Base-by-base conservation (phyloP, 2,113 vertebrate genomes). In the Thymallus thymallus region DNA sequence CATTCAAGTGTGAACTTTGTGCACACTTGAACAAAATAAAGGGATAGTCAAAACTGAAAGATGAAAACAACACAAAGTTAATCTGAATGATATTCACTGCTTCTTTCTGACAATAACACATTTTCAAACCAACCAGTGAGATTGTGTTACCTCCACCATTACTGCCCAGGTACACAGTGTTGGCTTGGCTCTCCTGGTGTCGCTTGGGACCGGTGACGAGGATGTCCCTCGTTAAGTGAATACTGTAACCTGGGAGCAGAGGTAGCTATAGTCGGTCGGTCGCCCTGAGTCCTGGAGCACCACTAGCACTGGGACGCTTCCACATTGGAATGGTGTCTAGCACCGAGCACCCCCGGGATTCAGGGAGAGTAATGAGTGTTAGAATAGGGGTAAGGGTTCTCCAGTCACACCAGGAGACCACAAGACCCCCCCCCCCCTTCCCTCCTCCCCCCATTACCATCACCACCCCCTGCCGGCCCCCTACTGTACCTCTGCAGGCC, bases 361-460 rank as follows among this genome's bases (percentile, higher is more conserved):
- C 24, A 62, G 73, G 70, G 75, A 66, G 74, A 73, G 81, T 88
- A 88, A 88, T 86, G 82, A 88, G 86, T 88, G 86, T 86, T 85
- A 83, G 76, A 79, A 76, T 29, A 76, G 70, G 82, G 77, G 76
- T 79, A 75, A 80, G 75, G 76, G 69, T 88, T 78, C 80, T 76
- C 26, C 78, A 61, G 69, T 84, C 73, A 78, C 79, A 80, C 77
- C 75, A 63, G 72, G 71, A 76, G 74, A 80, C 75, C 55, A 20
- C 56, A 5, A 20, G n/a, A 20, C n/a, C 1, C n/a, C 3, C 1
- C n/a, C n/a, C 3, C n/a, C 56, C 56, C 55, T 13, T 3, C 55
- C 55, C 20, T 13, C n/a, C 0, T 2, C 6, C n/a, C n/a, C 56
- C n/a, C 56, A 7, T 16, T n/a, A 1, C 56, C n/a, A 13, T 14